Base-by-base conservation (phyloP, 2,888 invertebrate species). In the Plagodis dolabraria region DNA sequence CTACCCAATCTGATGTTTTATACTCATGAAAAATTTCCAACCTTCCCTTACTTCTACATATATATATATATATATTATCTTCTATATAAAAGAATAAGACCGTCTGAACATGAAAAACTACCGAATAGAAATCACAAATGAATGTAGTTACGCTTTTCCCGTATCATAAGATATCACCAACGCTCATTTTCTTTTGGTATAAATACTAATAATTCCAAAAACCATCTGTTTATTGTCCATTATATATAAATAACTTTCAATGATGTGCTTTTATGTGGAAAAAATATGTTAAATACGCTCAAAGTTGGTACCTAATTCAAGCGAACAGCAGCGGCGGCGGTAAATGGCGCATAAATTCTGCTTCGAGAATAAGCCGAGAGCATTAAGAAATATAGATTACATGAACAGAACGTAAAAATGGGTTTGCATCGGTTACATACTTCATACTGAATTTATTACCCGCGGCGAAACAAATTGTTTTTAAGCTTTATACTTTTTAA, bases 331-430 rank as follows among this genome's bases (percentile, higher is more conserved):
- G 82, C 78, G 80, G 78, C 69, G 76, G 40, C 76, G 75, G 84
- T 83, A 86, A 89, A 87, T 86, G 86, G 84, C 80, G 76, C 86
- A 89, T 87, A 88, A 87, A 89, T 89, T 86, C 80, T 78, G 71
- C 82, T 82, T 83, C 80, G 77, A 79, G 82, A 86, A 86, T 82
- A 84, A 85, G 80, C 83, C 75, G 78, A 75, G 78, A 68, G 77
- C 83, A 83, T 86, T 86, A 86, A 83, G 85, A 85, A 84, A 85
- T 84, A 83, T 83, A 86, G 81, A 86, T 86, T 83, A 85, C 79
- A 79, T 79, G 76, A 80, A 80, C 74, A 74, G 73, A 73, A 77
- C 73, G 76, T 75, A 72, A 77, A 80, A 85, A 82, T 79, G 79
- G 72, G 69, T 70, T 71, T 70, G 69, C 74, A 74, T 70, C 72